phyloP scores from a whole-genome alignment of 2,797 vertebrate species.

The Myotis pilosus region DNA sequence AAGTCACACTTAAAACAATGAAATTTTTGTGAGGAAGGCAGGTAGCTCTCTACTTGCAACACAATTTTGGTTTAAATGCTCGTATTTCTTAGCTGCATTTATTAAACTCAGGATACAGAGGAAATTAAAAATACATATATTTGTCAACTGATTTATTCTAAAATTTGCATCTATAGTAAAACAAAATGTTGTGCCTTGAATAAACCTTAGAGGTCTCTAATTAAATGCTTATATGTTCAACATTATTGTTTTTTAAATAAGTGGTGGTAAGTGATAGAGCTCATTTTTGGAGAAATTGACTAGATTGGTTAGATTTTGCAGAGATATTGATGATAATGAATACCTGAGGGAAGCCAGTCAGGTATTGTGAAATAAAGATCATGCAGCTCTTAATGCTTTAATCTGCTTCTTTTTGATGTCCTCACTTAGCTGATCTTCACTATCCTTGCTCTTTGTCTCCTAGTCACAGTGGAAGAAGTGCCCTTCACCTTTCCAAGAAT shows the following conservation, averaged over 20 bases:
- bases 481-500: background rate
- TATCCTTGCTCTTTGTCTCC: background rate
- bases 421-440: background rate
- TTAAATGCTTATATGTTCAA: background rate
- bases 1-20: background rate
- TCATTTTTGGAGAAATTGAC: background rate
- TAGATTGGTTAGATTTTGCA: background rate
- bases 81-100: constrained; percentile 24
- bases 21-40: constrained; percentile 48
- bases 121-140: constrained; percentile 36
- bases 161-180: constrained; percentile 33
- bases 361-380: background rate
- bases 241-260: background rate
- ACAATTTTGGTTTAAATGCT: background rate
- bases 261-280: background rate
- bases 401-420: background rate
- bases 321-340: background rate
- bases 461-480: background rate
- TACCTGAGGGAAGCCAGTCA: too few species aligned
- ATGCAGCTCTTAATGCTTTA: background rate
- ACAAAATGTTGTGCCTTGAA: background rate
- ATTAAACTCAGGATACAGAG: constrained; percentile 41
- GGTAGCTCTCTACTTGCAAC: background rate
- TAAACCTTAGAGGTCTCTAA: constrained; percentile 10
- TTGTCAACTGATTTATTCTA: constrained; percentile 38